Base-by-base conservation (phyloP, 2,888 invertebrate genomes). In the Drosophila yooni region DNA sequence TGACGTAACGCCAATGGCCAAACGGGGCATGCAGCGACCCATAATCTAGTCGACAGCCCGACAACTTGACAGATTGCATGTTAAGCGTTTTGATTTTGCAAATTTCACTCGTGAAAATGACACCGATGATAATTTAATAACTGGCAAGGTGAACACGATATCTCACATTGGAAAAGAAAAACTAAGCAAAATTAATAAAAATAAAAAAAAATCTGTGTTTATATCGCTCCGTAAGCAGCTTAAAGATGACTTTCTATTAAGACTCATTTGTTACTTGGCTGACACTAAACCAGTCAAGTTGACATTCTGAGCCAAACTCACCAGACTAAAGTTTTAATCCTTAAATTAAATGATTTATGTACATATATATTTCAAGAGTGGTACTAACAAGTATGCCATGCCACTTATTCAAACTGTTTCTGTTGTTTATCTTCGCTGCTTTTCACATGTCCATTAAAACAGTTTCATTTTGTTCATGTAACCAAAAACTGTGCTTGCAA, bases 1-100 rank as follows among this genome's bases (percentile, higher is more conserved):
- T 73, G 72, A 73, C 73, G 73, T 66, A 72, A 72, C 61, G 34
- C 33, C 15, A 51, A 66, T 52, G 33, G 65, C 65, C 33, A 33
- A 66, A 34, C 29, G 66, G 43, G 21, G 34, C 52, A 40, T 43
- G 66, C 43, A 29, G 43, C 40, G 34, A 36, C 34, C 52, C 43
- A 40, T 65, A 52, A 60, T 70, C 31, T 36, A 18, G 31, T 29
- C 40, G 34, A 29, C 13, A 46, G 3, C 68, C 51, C 4, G 11
- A 33, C 33, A 11, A 43, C 36, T 70, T 54, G 53, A 70, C 70
- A 70, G 61, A 56, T 40, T 43, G 61, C 21, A 36, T 56, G 71
- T 62, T 46, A 48, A 71, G 36, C 50, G 51, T 59, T 70, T 52
- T 15, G 40, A 53, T 27, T 60, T 52, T 60, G 40, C 36, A 27